phyloP scores from a whole-genome alignment of 2,888 invertebrate species.

The Agonopterix arenella region DNA sequence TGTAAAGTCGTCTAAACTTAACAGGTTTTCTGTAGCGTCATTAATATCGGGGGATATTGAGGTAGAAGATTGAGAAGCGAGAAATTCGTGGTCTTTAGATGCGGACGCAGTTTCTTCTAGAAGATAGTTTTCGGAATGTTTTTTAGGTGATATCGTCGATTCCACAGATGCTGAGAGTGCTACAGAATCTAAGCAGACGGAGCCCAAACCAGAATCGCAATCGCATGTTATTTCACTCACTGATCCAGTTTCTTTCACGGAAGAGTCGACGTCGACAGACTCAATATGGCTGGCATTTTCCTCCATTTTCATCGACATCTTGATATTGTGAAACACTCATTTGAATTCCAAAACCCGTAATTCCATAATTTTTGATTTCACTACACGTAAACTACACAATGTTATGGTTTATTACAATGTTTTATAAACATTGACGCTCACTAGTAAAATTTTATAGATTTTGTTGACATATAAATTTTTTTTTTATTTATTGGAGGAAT shows the following conservation, averaged over 20 bases:
- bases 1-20: conserved; percentile 19
- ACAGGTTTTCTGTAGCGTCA: conserved; percentile 15
- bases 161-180: no score
- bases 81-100: conserved; percentile 19
- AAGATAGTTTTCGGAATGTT: conserved; percentile 9
- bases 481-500: no score
- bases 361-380: conserved; percentile 12
- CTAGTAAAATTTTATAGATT: no score
- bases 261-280: conserved; percentile 44
- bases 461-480: no score
- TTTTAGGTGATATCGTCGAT: conserved; percentile 25
- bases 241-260: conserved; percentile 39
- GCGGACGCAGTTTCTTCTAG: not conserved
- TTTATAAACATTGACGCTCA: no score
- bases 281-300: conserved; percentile 37
- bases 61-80: conserved; percentile 22
- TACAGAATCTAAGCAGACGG: conserved; percentile 20
- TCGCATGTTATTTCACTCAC: conserved; percentile 34
- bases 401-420: no score
- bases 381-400: not conserved
- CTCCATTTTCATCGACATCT: conserved; percentile 42
- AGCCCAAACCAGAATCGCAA: conserved; percentile 53
- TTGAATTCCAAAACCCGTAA: conserved; percentile 21
- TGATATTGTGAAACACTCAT: conserved; percentile 21
- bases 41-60: conserved; percentile 28